A percentile compares a stretch with the other conserved stretches of the same genome.
Conservation (phyloP, 2,797 vertebrate species). For the Poecilia gillii region DNA sequence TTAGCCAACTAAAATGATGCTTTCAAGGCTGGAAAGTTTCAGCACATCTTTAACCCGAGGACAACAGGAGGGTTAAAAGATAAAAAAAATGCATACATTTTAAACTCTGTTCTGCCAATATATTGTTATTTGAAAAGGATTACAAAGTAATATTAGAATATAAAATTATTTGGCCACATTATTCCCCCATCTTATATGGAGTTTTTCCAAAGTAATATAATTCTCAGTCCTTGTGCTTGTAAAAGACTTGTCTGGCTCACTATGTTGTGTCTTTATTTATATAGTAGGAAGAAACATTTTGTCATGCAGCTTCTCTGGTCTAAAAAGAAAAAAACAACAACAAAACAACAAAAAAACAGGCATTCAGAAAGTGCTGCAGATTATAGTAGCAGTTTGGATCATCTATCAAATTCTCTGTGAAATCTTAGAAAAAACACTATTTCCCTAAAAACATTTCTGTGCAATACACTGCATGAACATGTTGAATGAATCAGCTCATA, state of each 20-base stretch:
- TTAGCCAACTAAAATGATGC: background rate
- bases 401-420: slow-evolving; percentile 50
- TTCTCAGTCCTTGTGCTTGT: slow-evolving; percentile 17
- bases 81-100: background rate
- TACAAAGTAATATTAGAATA: background rate
- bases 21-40: background rate
- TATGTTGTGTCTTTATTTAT: background rate
- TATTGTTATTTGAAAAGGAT: background rate
- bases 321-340: background rate
- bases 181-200: too few species aligned
- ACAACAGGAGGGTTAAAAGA: too few species aligned
- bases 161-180: background rate
- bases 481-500: slow-evolving; percentile 13
- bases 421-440: slow-evolving; percentile 6
- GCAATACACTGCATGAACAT: background rate
- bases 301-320: background rate
- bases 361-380: slow-evolving; percentile 42
- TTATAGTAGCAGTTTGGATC: slow-evolving; percentile 39
- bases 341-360: background rate
- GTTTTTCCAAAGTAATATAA: background rate
- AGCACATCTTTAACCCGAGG: background rate
- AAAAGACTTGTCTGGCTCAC: slow-evolving; percentile 22
- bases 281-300: background rate
- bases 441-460: background rate
- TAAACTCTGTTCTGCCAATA: background rate